phyloP scores from a whole-genome alignment of 2,797 vertebrate genomes.

The Podarcis siculus region DNA sequence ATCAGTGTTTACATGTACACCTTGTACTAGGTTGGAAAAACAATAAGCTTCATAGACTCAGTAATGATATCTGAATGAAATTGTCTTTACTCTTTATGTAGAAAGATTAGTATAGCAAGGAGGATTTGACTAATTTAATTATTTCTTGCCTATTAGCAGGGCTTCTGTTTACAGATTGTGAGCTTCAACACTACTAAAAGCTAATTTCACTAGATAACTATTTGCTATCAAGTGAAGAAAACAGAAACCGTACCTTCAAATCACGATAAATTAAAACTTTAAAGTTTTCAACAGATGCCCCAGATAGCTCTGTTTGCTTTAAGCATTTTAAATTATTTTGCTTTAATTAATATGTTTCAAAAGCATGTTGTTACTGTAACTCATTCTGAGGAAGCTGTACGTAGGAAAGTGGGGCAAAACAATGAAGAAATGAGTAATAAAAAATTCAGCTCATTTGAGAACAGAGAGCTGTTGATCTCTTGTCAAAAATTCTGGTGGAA shows the following conservation, averaged over 20 bases:
- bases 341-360: neutral
- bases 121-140: neutral
- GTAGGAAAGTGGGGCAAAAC: neutral
- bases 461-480: neutral
- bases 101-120: neutral
- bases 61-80: fast-evolving
- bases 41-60: neutral
- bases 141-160: neutral
- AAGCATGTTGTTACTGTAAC: neutral
- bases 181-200: neutral
- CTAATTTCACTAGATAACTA: neutral
- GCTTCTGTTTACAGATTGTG: neutral
- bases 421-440: neutral
- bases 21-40: neutral
- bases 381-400: neutral
- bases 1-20: neutral
- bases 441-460: neutral
- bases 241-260: neutral
- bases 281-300: neutral
- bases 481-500: neutral
- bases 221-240: neutral
- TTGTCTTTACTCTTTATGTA: fast-evolving
- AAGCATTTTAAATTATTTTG: neutral
- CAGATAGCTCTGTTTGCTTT: neutral
- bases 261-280: neutral